A percentile compares a stretch with the other conserved stretches of the same genome.
Evolutionary conservation across 2,797 vertebrate species (phyloP).

Genomic region (Trichosurus vulpecula): DNA sequence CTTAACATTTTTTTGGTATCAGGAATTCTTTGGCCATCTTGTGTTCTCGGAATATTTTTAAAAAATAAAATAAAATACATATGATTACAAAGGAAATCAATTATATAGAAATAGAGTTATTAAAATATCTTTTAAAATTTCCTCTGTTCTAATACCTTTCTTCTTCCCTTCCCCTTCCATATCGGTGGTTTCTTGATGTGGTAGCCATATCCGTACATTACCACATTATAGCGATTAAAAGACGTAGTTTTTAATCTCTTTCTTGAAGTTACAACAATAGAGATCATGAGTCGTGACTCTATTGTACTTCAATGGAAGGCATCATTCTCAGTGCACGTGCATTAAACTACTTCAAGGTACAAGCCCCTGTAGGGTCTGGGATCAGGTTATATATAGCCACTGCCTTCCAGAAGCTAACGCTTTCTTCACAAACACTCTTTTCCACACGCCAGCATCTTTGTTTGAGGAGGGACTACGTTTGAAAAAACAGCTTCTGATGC

Average conservation of each 20-base stretch:
- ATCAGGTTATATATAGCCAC: background rate
- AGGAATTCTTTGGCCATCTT: background rate
- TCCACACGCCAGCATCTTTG: background rate
- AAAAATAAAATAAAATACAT: background rate
- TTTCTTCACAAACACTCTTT: constrained; percentile 4
- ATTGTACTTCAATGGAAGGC: background rate
- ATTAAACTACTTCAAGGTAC: constrained; percentile 37
- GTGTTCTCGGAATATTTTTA: background rate
- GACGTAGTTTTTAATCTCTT: background rate
- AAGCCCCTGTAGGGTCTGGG: background rate
- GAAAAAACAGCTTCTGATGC: background rate
- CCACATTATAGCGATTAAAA: background rate
- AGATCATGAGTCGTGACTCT: background rate
- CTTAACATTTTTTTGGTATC: background rate
- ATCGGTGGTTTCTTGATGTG: constrained; percentile 18
- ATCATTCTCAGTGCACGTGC: background rate
- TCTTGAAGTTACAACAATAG: background rate
- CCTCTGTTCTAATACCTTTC: background rate
- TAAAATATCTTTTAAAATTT: background rate
- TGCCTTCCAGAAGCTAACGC: background rate
- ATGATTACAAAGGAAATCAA: background rate
- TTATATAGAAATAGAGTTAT: background rate
- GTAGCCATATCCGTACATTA: constrained; percentile 35
- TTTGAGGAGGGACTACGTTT: background rate
- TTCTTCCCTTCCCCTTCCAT: background rate